phyloP scores from a whole-genome alignment of 2,888 invertebrate species.

The Sabatieria punctata region DNA sequence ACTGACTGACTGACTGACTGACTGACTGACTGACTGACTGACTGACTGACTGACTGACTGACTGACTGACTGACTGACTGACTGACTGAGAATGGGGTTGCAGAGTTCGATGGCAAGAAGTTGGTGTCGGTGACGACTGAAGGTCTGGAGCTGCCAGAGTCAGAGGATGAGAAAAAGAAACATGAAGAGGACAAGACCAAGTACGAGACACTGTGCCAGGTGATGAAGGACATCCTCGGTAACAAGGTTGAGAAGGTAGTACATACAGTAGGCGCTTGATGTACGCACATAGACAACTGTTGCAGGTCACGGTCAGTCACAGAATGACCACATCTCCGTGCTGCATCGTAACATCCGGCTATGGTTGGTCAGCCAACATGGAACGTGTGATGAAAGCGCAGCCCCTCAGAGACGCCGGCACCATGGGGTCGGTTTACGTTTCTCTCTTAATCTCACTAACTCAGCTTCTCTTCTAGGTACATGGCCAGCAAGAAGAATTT shows the following conservation, averaged over 20 bases:
- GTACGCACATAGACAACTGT: no score
- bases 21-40: no score
- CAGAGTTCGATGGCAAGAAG: slow-evolving; percentile 83
- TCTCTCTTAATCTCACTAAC: no score
- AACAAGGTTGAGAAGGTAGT: slow-evolving; percentile 84
- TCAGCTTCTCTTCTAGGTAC: slow-evolving; percentile 49
- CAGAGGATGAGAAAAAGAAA: slow-evolving; percentile 91
- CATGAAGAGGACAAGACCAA: slow-evolving; percentile 69
- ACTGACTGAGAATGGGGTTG: no score
- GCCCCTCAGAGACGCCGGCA: slow-evolving; percentile 86
- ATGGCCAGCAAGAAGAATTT: slow-evolving; percentile 99
- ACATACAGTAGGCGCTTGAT: no score
- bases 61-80: no score
- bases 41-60: no score
- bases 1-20: no score
- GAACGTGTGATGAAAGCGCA: slow-evolving; percentile 99
- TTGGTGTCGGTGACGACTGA: slow-evolving; percentile 95
- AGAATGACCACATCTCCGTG: slow-evolving; percentile 91
- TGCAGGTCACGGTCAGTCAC: slow-evolving; percentile 71
- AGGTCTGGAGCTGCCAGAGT: slow-evolving; percentile 86
- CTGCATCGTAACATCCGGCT: slow-evolving; percentile 96
- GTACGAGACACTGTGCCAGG: slow-evolving; percentile 58
- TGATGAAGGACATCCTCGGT: slow-evolving; percentile 81
- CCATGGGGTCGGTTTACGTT: slow-evolving; percentile 65
- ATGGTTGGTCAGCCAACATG: slow-evolving; percentile 99